Evolutionary conservation across 2,113 vertebrate genomes (phyloP), one percentile per base, ranked within the genome.

Genomic region (Neolamprologus brichardi): DNA sequence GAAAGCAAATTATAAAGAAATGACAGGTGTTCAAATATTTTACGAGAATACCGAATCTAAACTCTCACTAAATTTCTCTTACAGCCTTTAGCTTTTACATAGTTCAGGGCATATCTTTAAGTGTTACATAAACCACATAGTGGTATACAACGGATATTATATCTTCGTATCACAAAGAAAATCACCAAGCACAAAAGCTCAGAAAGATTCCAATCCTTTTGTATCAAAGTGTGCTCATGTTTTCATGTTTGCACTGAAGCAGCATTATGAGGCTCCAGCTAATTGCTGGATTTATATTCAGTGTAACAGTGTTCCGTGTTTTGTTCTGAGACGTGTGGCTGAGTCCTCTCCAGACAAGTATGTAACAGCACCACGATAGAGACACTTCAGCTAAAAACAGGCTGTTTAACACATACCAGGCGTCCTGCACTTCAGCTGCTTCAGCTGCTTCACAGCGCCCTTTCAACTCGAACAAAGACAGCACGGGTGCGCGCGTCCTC

Each of bases 351-450:
- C 82, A 91, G 84, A 89, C 88, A 78, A 89, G 90, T 86, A 75
- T 78, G 20, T 86, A 92, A 88, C 85, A 37, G 82, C 58, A 20
- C 34, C 84, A 86, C 83, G 49, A 87, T 41, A 53, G 1, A 86
- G 88, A 84, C 86, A 89, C 92, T 93, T 91, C 83, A 92, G 84
- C 89, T 84, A 28, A 84, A 93, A 88, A 78, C 89, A 84, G 90
- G 82, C 84, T 78, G 83, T 85, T 93, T 39, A 89, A 91, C 88
- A 91, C 86, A 85, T 56, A 37, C 32, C 81, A 84, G 83, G 82
- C 81, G 60, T 67, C 78, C 70, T 83, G 83, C 87, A 87, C 89
- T 87, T 87, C 67, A 90, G 90, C 86, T 80, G 39, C 83, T 83
- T 92, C 89, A 91, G 89, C 87, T 91, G 84, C 83, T 81, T 79